Percentiles rank a stretch among this genome's conserved stretches.
Evolutionary conservation across 2,888 invertebrate species (phyloP).

Genomic region (Tupiocoris notatus): DNA sequence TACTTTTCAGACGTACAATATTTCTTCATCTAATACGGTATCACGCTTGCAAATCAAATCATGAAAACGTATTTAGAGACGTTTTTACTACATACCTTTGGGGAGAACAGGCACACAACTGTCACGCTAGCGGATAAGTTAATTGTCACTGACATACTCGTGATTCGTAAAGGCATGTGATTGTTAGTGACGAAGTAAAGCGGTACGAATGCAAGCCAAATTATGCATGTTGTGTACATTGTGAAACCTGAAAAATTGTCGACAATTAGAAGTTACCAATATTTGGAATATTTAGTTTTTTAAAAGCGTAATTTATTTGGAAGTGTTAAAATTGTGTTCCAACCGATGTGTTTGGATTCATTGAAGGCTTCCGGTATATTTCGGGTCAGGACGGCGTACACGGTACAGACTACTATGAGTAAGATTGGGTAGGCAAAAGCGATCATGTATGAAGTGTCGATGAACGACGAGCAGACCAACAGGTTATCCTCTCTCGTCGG

Average conservation of each 20-base stretch:
- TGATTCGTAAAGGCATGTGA: slow-evolving; percentile 87
- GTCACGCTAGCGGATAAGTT: slow-evolving; percentile 92
- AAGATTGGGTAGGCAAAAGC: slow-evolving; percentile 92
- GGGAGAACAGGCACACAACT: slow-evolving; percentile 87
- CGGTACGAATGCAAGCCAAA: slow-evolving; percentile 97
- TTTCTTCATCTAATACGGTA: no score
- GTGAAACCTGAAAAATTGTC: slow-evolving; percentile 76
- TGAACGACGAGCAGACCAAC: slow-evolving; percentile 87
- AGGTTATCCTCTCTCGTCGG: slow-evolving; percentile 90
- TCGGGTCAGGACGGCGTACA: slow-evolving; percentile 91
- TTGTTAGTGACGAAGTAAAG: slow-evolving; percentile 94
- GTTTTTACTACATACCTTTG: slow-evolving; percentile 63
- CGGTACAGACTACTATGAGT: slow-evolving; percentile 86
- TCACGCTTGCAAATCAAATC: no score
- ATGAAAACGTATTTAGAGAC: no score
- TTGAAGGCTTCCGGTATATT: slow-evolving; percentile 99
- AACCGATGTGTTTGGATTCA: slow-evolving; percentile 94
- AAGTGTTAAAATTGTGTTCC: no score
- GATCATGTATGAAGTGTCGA: slow-evolving; percentile 90
- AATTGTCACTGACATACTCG: slow-evolving; percentile 94
- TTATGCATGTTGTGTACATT: slow-evolving; percentile 98
- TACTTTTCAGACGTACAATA: no score
- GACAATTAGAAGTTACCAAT: no score
- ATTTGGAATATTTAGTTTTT: no score
- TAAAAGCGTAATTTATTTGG: no score